These are phyloP conservation scores for Oryctes rhinoceros DNA, from an alignment of 1,140 invertebrate species.

Conservation along the genomic window DNA sequence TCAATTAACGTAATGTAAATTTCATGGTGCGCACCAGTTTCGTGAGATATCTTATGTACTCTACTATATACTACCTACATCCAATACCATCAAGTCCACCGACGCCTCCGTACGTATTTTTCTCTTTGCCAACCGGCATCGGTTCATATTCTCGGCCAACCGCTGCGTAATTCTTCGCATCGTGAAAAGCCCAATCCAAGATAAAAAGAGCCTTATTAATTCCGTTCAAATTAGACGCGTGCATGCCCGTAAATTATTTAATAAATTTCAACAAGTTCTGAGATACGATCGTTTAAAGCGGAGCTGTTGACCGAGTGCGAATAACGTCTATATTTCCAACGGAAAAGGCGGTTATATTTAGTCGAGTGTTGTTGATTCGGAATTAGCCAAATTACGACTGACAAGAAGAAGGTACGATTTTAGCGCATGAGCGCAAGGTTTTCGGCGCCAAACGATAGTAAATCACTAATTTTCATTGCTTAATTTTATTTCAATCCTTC, in stretches of 20 bases:
- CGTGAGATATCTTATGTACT: too few species aligned
- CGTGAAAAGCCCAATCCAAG: neutral
- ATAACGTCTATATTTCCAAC: neutral
- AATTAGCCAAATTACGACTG: neutral
- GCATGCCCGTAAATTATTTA: conserved; percentile 6
- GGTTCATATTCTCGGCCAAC: neutral
- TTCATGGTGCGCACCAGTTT: too few species aligned
- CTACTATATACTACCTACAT: too few species aligned
- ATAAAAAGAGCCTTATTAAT: conserved; percentile 14
- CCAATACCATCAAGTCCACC: too few species aligned
- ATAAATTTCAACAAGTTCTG: conserved; percentile 4
- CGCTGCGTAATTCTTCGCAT: neutral
- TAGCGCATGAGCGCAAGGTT: neutral
- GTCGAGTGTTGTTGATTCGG: neutral
- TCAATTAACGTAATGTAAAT: too few species aligned
- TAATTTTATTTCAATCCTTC: too few species aligned
- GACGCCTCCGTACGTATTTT: too few species aligned
- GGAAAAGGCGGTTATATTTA: neutral
- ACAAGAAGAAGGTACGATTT: neutral
- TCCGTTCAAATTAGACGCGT: conserved; percentile 17
- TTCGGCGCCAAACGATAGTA: neutral
- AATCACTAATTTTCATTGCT: too few species aligned
- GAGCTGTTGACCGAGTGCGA: neutral
- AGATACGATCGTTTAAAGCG: neutral
- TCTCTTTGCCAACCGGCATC: too few species aligned